phyloP scores from a whole-genome alignment of 2,888 invertebrate species.

The Chloroclystis v-ata region DNA sequence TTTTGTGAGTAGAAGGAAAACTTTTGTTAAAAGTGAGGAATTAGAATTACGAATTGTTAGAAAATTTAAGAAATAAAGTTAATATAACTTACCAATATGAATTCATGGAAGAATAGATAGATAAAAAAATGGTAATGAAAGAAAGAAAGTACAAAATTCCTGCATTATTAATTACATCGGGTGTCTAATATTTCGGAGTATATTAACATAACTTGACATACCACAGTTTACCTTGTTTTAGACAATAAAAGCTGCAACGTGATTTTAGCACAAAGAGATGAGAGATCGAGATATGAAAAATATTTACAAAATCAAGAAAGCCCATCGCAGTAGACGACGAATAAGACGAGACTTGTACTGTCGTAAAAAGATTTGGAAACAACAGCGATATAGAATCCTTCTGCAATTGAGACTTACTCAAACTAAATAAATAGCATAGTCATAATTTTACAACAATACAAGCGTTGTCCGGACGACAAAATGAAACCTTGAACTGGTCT shows the following conservation, averaged over 20 bases:
- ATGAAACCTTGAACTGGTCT: constrained; percentile 65
- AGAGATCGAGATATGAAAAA: constrained; percentile 29
- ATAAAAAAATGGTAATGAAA: background rate
- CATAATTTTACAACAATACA: constrained; percentile 28
- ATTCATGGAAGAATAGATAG: too few relatives aligned
- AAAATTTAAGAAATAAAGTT: too few relatives aligned
- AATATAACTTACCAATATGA: too few relatives aligned
- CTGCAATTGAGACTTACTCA: too few relatives aligned
- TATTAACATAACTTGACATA: constrained; percentile 9
- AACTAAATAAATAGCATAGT: too few relatives aligned
- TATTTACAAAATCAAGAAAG: constrained; percentile 47
- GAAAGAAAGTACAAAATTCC: background rate
- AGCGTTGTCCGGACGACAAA: constrained; percentile 17
- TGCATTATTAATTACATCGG: too few relatives aligned
- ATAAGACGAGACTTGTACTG: constrained; percentile 43
- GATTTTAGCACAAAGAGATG: constrained; percentile 33
- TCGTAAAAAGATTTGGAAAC: background rate
- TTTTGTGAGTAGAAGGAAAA: too few relatives aligned
- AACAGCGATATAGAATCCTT: background rate
- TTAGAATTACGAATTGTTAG: too few relatives aligned
- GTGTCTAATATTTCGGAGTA: background rate
- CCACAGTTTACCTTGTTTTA: constrained; percentile 7
- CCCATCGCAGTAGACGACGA: constrained; percentile 60
- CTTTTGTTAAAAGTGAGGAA: too few relatives aligned
- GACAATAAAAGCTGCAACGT: constrained; percentile 45